Evolutionary conservation across 2,113 vertebrate species (phyloP), one percentile per base, ranked within the genome.

Genomic region (Chinchilla lanigera): DNA sequence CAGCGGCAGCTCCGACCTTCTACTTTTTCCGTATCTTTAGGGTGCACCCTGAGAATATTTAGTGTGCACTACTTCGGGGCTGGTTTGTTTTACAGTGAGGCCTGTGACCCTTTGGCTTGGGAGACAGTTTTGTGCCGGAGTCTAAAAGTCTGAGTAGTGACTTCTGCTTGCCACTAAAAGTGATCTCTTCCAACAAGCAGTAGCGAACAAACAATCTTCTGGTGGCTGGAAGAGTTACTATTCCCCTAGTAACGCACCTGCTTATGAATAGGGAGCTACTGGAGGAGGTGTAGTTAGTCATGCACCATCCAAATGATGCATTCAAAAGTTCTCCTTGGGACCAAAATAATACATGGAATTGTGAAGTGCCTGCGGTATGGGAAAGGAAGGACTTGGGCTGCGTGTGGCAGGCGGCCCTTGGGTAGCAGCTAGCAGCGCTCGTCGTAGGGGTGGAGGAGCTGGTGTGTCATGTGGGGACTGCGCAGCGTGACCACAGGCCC

Each of bases 191-290:
- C 50, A 61, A 71, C 4, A 93, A 86, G 67, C 19, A 50, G 3
- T 75, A 78, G 60, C 56, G 52, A 71, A 56, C 83, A 89, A 96
- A 10, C 33, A 30, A 19, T 38, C 56, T 92, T 87, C 82, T 77
- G 78, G 71, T 44, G 22, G 22, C 61, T 88, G 93, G 61, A 81
- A 92, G 93, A 93, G 50, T 71, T 84, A 58, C 35, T 65, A 14
- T 86, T 38, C 54, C 87, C 20, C 44, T 69, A 85, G 41, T 52
- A 92, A 44, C 22, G 16, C 16, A 90, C 38, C 50, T 33, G 1
- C 69, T 90, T 95, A 47, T 52, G 94, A 81, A 47, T 73, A 93
- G 78, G 71, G 71, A 88, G 12, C 75, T 71, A 86, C 3, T 93
- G 54, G 54, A 82, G 67, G 85, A 81, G 19, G 9, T 84, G 0